These are phyloP conservation scores for Trissonchulus latispiculum DNA, from an alignment of 2,888 invertebrate species.

Conservation along the genomic window DNA sequence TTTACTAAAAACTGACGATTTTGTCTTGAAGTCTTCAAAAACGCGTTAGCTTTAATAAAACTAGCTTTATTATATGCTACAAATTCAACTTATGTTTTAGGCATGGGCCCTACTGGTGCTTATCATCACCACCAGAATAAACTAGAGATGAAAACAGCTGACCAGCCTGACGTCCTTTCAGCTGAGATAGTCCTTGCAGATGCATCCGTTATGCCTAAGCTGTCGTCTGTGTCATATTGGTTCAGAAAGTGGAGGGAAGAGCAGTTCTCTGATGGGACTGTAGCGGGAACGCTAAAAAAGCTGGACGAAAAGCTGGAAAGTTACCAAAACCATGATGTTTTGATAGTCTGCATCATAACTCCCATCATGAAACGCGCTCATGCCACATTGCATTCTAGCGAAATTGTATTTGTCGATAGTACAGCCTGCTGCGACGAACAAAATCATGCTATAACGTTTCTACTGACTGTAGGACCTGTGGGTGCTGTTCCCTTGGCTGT, in stretches of 20 bases:
- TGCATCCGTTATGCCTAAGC: not conserved
- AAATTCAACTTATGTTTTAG: too few species aligned
- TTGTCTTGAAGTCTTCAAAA: too few species aligned
- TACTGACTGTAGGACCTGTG: not conserved
- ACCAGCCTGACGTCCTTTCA: too few species aligned
- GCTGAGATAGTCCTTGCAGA: not conserved
- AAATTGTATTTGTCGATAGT: not conserved
- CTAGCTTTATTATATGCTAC: too few species aligned
- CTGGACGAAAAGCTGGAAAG: not conserved
- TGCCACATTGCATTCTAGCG: not conserved
- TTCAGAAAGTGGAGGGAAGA: not conserved
- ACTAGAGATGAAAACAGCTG: too few species aligned
- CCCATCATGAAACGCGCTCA: conserved; percentile 1
- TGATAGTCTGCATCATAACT: not conserved
- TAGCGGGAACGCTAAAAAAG: not conserved
- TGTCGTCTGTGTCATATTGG: not conserved
- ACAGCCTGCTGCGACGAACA: not conserved
- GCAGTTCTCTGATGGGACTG: not conserved
- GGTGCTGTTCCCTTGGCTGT: conserved; percentile 2
- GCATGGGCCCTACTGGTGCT: too few species aligned
- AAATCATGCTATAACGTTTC: not conserved
- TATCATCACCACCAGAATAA: too few species aligned
- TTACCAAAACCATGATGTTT: not conserved
- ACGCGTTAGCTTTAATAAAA: too few species aligned
- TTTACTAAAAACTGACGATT: too few species aligned